These are phyloP conservation scores for Erinaceus europaeus DNA, from an alignment of 2,113 vertebrate species.

Conservation along the genomic window DNA sequence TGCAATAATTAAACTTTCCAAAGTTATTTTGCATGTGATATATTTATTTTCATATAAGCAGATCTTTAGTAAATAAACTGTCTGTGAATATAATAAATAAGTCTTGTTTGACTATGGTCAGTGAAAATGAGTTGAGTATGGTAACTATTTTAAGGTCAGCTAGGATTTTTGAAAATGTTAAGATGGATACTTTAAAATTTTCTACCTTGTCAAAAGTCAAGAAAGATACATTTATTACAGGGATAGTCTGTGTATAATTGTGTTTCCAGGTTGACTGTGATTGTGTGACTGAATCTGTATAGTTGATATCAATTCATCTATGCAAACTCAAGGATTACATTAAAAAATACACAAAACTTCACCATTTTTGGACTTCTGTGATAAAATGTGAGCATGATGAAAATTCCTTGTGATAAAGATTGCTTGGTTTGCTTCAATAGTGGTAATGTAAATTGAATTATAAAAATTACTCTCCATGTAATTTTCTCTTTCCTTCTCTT, in stretches of 20 bases:
- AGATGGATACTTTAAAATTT: background rate
- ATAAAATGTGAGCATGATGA: background rate
- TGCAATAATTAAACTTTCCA: background rate
- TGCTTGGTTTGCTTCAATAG: slow-evolving; percentile 4
- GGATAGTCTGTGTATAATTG: background rate
- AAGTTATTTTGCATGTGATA: background rate
- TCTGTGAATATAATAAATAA: too few relatives aligned
- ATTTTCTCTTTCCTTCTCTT: background rate
- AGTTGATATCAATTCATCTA: background rate
- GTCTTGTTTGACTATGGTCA: too few relatives aligned
- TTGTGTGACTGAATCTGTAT: background rate
- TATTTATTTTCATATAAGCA: background rate
- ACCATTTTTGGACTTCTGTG: background rate
- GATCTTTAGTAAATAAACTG: background rate
- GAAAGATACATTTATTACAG: background rate
- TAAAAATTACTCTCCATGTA: slow-evolving; percentile 12
- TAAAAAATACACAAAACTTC: background rate
- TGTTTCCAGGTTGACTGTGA: background rate
- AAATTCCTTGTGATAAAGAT: background rate
- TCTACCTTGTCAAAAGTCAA: background rate
- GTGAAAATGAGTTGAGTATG: background rate
- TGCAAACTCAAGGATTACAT: background rate
- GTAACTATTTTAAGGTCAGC: background rate
- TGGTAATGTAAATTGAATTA: background rate
- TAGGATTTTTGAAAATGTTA: background rate